Evolutionary conservation across 2,113 vertebrate genomes (phyloP).

Genomic region (Antechinus flavipes): DNA sequence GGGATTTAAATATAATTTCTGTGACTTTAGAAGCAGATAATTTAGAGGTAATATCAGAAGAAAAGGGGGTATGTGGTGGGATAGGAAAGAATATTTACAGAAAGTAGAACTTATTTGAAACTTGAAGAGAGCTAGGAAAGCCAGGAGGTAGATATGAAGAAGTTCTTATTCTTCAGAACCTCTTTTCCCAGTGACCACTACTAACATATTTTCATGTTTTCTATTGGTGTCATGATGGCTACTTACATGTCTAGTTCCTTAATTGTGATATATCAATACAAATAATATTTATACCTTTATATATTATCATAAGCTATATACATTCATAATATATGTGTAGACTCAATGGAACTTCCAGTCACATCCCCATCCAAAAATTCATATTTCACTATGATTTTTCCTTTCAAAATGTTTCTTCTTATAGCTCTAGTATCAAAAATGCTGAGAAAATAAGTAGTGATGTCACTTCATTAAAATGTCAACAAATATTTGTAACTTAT

Average conservation of each 20-base stretch:
- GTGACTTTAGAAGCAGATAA: too few relatives aligned
- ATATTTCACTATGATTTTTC: not conserved
- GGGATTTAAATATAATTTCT: too few relatives aligned
- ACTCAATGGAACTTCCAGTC: not conserved
- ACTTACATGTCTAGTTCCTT: not conserved
- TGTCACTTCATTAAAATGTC: conserved; percentile 28
- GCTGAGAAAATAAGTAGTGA: conserved; percentile 18
- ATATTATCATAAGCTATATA: not conserved
- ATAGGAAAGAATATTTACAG: too few relatives aligned
- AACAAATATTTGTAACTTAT: conserved; percentile 4
- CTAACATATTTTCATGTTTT: not conserved
- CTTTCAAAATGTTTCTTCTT: conserved; percentile 14
- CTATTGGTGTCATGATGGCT: not conserved
- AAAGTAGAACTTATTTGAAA: too few relatives aligned
- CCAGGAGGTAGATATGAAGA: too few relatives aligned
- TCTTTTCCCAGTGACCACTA: not conserved
- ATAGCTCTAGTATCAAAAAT: conserved; percentile 12
- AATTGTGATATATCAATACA: not conserved
- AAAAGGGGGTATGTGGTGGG: too few relatives aligned
- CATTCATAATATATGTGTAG: not conserved
- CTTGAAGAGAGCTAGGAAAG: too few relatives aligned
- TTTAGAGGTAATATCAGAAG: too few relatives aligned
- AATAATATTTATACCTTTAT: not conserved
- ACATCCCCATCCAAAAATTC: not conserved
- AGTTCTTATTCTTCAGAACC: not conserved